Percentiles rank a stretch among this genome's conserved stretches.
Conservation (phyloP, 1,140 invertebrate species). For the Harlomillsia oculata region DNA sequence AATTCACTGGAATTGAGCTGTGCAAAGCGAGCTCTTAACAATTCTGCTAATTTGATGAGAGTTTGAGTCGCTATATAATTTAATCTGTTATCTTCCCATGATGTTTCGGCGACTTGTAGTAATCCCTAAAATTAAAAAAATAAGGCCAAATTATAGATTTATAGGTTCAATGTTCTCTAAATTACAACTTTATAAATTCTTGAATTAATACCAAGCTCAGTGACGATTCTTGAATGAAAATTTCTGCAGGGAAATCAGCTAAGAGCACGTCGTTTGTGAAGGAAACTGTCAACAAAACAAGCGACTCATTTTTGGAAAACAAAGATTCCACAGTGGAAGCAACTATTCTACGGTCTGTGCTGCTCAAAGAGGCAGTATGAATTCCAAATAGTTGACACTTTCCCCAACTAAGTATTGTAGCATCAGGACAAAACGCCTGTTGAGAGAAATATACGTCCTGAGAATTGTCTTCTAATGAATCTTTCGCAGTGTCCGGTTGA, state of each 20-base stretch:
- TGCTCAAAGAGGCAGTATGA: slow-evolving; percentile 5
- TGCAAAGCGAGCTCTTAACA: slow-evolving; percentile 13
- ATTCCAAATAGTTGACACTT: slow-evolving; percentile 12
- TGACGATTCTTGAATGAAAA: slow-evolving; percentile 31
- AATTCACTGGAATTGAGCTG: slow-evolving; percentile 29
- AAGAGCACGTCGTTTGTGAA: slow-evolving; percentile 31
- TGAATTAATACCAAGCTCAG: slow-evolving; percentile 18
- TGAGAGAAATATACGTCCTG: not conserved
- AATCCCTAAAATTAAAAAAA: slow-evolving; percentile 23
- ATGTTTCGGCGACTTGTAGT: slow-evolving; percentile 16
- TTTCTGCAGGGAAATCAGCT: slow-evolving; percentile 31
- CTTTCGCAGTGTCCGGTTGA: not conserved
- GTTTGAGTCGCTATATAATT: slow-evolving; percentile 22
- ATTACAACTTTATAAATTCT: not conserved
- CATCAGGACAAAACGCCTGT: not conserved
- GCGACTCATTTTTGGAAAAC: slow-evolving; percentile 18
- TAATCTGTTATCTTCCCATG: slow-evolving; percentile 18
- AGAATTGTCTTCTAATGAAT: not conserved
- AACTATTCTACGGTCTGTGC: slow-evolving; percentile 24
- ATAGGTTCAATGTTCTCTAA: not conserved
- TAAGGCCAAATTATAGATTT: not conserved
- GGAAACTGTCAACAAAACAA: slow-evolving; percentile 19
- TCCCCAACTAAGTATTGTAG: not conserved
- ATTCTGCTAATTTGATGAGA: slow-evolving; percentile 16
- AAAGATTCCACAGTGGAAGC: slow-evolving; percentile 30